Conservation (phyloP, 1,140 invertebrate genomes). For the Trichonephila clavata region DNA sequence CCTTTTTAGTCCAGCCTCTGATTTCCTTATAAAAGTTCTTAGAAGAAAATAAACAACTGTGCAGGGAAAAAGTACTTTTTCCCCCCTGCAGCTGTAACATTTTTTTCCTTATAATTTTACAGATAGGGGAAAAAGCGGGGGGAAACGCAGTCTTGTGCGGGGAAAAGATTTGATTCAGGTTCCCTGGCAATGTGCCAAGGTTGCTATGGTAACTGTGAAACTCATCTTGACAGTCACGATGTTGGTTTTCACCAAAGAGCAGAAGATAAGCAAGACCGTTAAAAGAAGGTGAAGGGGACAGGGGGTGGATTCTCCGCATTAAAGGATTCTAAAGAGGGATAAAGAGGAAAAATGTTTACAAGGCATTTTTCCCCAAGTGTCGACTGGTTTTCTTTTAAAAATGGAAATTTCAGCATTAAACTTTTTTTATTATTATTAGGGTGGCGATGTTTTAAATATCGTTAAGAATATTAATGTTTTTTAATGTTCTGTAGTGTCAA, state of each 20-base stretch:
- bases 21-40: conserved; percentile 49
- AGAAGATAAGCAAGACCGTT: conserved; percentile 52
- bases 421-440: too few relatives aligned
- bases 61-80: conserved; percentile 34
- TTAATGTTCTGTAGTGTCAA: too few relatives aligned
- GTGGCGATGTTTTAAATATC: too few relatives aligned
- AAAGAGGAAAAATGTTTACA: conserved; percentile 50
- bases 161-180: conserved; percentile 58
- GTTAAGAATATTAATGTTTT: too few relatives aligned
- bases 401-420: not conserved
- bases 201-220: conserved; percentile 61
- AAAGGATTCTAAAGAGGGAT: not conserved
- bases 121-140: not conserved
- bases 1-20: not conserved
- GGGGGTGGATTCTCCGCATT: not conserved
- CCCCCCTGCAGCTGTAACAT: not conserved
- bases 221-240: conserved; percentile 68
- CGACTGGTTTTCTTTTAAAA: not conserved
- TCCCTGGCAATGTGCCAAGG: conserved; percentile 67
- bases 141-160: not conserved
- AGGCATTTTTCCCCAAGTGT: conserved; percentile 12
- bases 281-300: not conserved
- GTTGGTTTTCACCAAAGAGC: conserved; percentile 60
- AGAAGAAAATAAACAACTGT: conserved; percentile 14
- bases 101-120: conserved; percentile 22